phyloP scores from a whole-genome alignment of 2,888 invertebrate species.

The Drosophila phalerata region DNA sequence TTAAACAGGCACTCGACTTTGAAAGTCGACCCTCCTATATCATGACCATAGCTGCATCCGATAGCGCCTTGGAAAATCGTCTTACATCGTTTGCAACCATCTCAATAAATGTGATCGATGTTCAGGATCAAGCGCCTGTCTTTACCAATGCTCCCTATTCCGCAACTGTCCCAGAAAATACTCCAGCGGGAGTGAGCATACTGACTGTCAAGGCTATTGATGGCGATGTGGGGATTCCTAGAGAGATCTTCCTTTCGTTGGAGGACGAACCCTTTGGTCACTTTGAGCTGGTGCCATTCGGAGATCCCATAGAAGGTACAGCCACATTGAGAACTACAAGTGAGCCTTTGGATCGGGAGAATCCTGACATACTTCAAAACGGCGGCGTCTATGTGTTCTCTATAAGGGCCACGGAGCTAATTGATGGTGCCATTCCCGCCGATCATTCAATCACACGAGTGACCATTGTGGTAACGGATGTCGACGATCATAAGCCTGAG shows the following conservation, averaged over 20 bases:
- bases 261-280: constrained; percentile 90
- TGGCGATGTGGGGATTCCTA: constrained; percentile 92
- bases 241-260: constrained; percentile 89
- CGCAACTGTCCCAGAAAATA: constrained; percentile 91
- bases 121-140: constrained; percentile 93
- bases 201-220: constrained; percentile 91
- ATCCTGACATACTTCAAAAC: constrained; percentile 90
- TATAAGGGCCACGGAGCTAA: constrained; percentile 91
- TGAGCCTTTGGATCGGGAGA: constrained; percentile 90
- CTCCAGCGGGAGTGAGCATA: constrained; percentile 88
- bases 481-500: constrained; percentile 91
- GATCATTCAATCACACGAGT: constrained; percentile 90
- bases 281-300: constrained; percentile 87
- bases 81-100: constrained; percentile 90
- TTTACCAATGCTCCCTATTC: constrained; percentile 93
- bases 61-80: constrained; percentile 88
- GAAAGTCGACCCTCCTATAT: constrained; percentile 91
- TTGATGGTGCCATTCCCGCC: constrained; percentile 89
- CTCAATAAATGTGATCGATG: constrained; percentile 91
- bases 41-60: constrained; percentile 89
- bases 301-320: constrained; percentile 86
- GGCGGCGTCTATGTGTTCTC: constrained; percentile 92
- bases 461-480: constrained; percentile 92
- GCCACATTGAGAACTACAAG: constrained; percentile 88
- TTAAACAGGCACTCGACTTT: constrained; percentile 90